These are phyloP conservation scores for Eurytoma adleriae DNA, from an alignment of 2,888 invertebrate species.

Conservation along the genomic window DNA sequence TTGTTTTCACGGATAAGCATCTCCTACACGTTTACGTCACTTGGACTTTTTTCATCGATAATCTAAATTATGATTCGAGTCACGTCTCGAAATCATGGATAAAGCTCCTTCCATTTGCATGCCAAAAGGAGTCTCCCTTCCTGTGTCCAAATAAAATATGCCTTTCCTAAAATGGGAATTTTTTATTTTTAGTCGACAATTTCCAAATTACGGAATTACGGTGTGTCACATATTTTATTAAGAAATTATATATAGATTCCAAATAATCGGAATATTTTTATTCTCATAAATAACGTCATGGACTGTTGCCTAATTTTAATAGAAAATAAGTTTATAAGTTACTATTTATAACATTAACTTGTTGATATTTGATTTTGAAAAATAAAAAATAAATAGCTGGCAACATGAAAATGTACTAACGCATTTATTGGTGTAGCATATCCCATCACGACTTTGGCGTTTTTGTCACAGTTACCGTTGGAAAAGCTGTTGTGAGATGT, in stretches of 20 bases:
- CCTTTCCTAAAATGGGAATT: constrained; percentile 60
- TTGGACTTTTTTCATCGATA: background rate
- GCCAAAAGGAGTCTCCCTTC: constrained; percentile 59
- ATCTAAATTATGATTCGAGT: constrained; percentile 4
- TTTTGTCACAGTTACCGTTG: constrained; percentile 44
- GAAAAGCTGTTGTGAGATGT: constrained; percentile 22
- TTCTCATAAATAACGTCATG: no score
- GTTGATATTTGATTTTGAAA: no score
- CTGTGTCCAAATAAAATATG: constrained; percentile 62
- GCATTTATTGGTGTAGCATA: constrained; percentile 63
- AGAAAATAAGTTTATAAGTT: no score
- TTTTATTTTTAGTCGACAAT: background rate
- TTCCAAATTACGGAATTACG: no score
- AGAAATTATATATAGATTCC: no score
- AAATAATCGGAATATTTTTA: no score
- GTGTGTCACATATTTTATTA: no score
- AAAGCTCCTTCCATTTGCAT: constrained; percentile 46
- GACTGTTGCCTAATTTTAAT: no score
- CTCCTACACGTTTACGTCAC: no score
- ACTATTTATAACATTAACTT: no score
- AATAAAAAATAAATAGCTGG: background rate
- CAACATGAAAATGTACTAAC: constrained; percentile 60
- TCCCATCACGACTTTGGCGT: constrained; percentile 62
- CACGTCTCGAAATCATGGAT: constrained; percentile 15
- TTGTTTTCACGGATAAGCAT: no score